These are phyloP conservation scores for Plecturocebus donacophilus DNA, from an alignment of 2,113 vertebrate species.

Conservation along the genomic window DNA sequence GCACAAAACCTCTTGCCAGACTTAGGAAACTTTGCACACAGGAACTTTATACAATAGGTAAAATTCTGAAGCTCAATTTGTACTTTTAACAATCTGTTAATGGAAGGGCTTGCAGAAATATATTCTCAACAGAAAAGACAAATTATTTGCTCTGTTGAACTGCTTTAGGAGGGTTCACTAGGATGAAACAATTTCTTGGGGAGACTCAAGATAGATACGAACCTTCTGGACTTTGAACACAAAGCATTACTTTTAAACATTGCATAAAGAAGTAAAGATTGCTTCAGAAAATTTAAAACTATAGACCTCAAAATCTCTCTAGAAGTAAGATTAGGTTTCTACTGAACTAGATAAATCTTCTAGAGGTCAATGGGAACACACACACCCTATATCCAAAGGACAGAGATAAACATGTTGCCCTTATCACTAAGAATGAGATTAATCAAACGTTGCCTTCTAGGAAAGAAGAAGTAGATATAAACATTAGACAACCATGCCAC, in stretches of 20 bases:
- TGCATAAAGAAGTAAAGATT: not conserved
- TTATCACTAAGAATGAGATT: slow-evolving; percentile 2
- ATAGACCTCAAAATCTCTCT: not conserved
- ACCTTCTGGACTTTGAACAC: not conserved
- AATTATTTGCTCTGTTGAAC: not conserved
- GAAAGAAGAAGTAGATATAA: slow-evolving; percentile 26
- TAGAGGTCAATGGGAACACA: not conserved
- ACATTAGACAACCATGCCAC: not conserved
- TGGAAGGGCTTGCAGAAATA: not conserved
- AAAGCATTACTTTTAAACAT: slow-evolving; percentile 26
- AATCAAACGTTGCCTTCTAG: not conserved
- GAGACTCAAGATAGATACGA: not conserved
- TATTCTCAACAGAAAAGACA: not conserved
- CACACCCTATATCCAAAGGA: not conserved
- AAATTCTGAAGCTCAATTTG: not conserved
- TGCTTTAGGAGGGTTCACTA: not conserved
- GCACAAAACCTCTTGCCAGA: not conserved
- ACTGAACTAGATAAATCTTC: not conserved
- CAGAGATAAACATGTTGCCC: not conserved
- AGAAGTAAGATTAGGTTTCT: slow-evolving; percentile 6
- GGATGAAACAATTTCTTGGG: not conserved
- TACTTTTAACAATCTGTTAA: not conserved
- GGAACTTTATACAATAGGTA: not conserved
- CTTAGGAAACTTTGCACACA: not conserved
- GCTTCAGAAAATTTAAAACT: not conserved